phyloP scores from a whole-genome alignment of 2,888 invertebrate species.

The Cosmopolites sordidus region DNA sequence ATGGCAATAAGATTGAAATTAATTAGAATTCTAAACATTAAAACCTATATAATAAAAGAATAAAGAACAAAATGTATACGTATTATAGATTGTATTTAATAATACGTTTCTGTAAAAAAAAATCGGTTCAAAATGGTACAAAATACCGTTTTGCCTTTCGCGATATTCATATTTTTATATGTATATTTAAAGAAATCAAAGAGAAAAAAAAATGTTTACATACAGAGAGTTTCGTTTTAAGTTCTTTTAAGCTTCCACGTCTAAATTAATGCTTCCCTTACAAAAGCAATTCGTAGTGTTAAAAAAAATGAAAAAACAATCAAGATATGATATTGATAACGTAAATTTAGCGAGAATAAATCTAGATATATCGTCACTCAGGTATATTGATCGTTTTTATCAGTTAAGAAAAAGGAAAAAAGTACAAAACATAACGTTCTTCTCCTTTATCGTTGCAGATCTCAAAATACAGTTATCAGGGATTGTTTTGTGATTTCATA shows the following conservation, averaged over 20 bases:
- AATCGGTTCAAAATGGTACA: constrained; percentile 43
- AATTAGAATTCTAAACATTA: background rate
- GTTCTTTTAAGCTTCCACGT: constrained; percentile 24
- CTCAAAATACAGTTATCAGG: constrained; percentile 2
- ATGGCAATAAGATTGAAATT: constrained; percentile 22
- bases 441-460: too few relatives aligned
- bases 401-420: constrained; percentile 29
- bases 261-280: constrained; percentile 26
- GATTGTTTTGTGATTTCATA: background rate
- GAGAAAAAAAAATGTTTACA: constrained; percentile 20
- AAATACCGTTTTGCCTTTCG: constrained; percentile 46
- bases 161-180: constrained; percentile 47
- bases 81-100: too few relatives aligned
- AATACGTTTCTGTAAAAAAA: too few relatives aligned
- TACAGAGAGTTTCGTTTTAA: constrained; percentile 10
- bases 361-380: constrained; percentile 31
- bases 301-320: constrained; percentile 12
- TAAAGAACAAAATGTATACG: too few relatives aligned
- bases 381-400: constrained; percentile 34
- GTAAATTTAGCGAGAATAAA: background rate
- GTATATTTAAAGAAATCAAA: constrained; percentile 40
- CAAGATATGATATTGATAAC: constrained; percentile 4
- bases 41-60: too few relatives aligned
- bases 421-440: constrained; percentile 35
- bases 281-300: constrained; percentile 24